phyloP scores from a whole-genome alignment of 2,113 vertebrate species.

The Campylomormyrus numenius region DNA sequence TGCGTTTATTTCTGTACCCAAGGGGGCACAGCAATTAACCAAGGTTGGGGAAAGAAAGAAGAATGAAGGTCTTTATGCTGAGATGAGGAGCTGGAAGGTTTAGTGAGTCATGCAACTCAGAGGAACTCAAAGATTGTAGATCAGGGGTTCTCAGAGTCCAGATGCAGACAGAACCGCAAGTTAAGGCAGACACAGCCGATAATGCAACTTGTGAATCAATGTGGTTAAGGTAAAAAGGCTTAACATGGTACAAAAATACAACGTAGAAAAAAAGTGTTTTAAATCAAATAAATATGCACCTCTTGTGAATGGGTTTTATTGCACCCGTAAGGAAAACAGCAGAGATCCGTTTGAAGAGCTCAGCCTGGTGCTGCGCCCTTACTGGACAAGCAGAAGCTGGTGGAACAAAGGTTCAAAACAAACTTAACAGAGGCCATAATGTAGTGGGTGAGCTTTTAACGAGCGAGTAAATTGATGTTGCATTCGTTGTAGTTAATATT shows the following conservation, averaged over 20 bases:
- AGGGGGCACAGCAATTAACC: not conserved
- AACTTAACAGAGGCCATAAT: slow-evolving; percentile 39
- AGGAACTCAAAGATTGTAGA: not conserved
- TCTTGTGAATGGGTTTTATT: slow-evolving; percentile 30
- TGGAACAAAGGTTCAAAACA: slow-evolving; percentile 38
- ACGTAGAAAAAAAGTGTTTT: not conserved
- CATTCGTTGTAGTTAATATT: slow-evolving; percentile 36
- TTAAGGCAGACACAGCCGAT: not conserved
- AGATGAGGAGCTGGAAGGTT: not conserved
- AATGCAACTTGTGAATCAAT: not conserved
- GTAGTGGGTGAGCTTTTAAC: slow-evolving; percentile 28
- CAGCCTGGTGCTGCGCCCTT: slow-evolving; percentile 35
- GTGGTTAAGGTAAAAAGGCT: not conserved
- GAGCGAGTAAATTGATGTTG: slow-evolving; percentile 23
- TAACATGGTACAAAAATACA: not conserved
- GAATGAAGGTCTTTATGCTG: slow-evolving; percentile 15
- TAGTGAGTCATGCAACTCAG: not conserved
- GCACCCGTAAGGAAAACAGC: slow-evolving; percentile 28
- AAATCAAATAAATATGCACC: slow-evolving; percentile 28
- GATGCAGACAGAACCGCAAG: not conserved
- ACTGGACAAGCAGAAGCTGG: slow-evolving; percentile 8
- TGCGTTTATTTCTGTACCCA: slow-evolving; percentile 9
- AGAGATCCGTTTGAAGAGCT: slow-evolving; percentile 31
- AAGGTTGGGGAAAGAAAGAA: slow-evolving; percentile 7
- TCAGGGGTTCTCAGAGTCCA: not conserved